Percentiles rank a stretch among this genome's conserved stretches.
Evolutionary conservation across 53 echinoderm and acorn worm species (phyloP).

Genomic region (Echinarachnius parma): DNA sequence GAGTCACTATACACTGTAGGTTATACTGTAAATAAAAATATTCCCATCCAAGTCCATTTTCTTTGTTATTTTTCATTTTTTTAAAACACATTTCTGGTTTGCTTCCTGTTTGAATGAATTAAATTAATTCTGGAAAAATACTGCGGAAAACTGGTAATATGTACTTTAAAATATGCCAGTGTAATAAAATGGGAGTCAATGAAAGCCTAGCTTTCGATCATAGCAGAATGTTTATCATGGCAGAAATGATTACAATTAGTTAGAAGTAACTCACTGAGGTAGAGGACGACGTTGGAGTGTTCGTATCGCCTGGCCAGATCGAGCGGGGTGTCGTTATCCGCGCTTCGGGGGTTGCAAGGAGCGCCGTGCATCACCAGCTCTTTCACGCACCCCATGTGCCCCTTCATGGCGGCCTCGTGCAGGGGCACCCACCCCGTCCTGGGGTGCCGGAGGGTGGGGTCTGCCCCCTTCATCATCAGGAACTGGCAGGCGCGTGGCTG

Average conservation of each 20-base stretch:
- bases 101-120: no score
- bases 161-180: no score
- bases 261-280: conserved; percentile 60
- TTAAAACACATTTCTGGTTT: no score
- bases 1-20: no score
- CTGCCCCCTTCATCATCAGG: conserved; percentile 62
- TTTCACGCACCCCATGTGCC: conserved; percentile 75
- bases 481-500: conserved; percentile 64
- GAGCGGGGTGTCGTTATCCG: conserved; percentile 87
- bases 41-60: no score
- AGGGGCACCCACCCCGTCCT: conserved; percentile 98
- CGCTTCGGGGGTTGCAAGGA: conserved; percentile 82
- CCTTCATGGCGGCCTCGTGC: conserved; percentile 85
- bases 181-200: no score
- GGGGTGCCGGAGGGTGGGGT: conserved; percentile 94
- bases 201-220: no score
- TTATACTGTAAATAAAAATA: no score
- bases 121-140: no score
- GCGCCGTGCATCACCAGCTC: conserved; percentile 64
- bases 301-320: conserved; percentile 81
- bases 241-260: neutral
- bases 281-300: conserved; percentile 43
- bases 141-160: no score
- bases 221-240: no score
- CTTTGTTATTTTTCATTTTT: no score